Conservation (phyloP, 2,113 vertebrate genomes). For the Syngnathoides biaculeatus region DNA sequence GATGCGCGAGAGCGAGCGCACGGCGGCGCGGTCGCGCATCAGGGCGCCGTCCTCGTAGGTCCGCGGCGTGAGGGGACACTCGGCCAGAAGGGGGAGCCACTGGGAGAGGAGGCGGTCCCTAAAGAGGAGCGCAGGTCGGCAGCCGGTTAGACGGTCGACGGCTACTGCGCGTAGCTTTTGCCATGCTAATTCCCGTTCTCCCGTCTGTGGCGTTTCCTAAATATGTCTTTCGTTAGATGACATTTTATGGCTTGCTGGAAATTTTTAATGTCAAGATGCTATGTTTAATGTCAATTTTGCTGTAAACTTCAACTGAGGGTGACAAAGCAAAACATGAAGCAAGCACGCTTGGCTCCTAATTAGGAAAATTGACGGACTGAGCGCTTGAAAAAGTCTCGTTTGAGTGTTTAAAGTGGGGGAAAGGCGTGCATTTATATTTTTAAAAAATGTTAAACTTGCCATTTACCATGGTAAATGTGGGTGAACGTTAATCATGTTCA, state of each 20-base stretch:
- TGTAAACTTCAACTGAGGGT: neutral
- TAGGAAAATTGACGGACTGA: no score
- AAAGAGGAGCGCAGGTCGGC: constrained; percentile 10
- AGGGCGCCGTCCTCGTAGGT: constrained; percentile 91
- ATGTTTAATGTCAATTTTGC: neutral
- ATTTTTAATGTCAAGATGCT: no score
- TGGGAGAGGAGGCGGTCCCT: constrained; percentile 89
- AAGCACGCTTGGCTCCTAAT: no score
- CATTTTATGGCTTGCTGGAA: neutral
- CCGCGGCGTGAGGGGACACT: constrained; percentile 79
- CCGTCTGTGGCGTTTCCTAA: neutral
- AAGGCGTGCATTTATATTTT: no score
- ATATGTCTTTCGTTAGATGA: neutral
- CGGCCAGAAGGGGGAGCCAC: constrained; percentile 89
- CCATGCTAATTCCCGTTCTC: neutral
- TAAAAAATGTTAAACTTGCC: no score
- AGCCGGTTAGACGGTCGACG: neutral
- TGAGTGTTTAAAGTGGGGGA: no score
- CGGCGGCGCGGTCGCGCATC: constrained; percentile 82
- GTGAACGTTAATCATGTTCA: no score
- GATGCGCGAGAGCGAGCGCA: constrained; percentile 85
- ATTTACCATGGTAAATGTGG: no score
- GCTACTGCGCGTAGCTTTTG: no score
- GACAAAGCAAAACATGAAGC: no score
- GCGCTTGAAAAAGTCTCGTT: no score